Percentiles rank a stretch among this genome's conserved stretches.
phyloP scores from a whole-genome alignment of 2,888 invertebrate species.

The Orthosia incerta region DNA sequence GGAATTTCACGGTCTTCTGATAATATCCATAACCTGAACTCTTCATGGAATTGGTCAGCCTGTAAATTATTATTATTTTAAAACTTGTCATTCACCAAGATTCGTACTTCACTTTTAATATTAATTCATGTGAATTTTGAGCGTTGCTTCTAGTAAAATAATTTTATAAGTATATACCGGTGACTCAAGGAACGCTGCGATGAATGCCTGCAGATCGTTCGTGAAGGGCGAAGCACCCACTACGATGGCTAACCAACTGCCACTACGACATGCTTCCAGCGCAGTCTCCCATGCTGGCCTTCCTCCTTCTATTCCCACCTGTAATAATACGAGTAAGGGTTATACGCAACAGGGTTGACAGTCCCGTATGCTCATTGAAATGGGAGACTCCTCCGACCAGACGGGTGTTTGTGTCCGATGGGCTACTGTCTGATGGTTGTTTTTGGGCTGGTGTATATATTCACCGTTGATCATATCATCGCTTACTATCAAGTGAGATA shows the following conservation, averaged over 20 bases:
- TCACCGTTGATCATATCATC: too few relatives aligned
- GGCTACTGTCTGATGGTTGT: too few relatives aligned
- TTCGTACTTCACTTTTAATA: neutral
- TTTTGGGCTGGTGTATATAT: too few relatives aligned
- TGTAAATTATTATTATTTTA: conserved; percentile 58
- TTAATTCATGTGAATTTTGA: neutral
- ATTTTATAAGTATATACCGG: conserved; percentile 65
- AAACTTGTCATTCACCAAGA: neutral
- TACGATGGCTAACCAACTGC: conserved; percentile 82
- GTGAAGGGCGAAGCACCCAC: conserved; percentile 85
- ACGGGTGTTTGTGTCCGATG: too few relatives aligned
- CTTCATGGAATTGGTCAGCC: conserved; percentile 78
- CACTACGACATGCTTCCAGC: conserved; percentile 73
- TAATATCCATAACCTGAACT: conserved; percentile 94
- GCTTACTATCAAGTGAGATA: too few relatives aligned
- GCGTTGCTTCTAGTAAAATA: neutral
- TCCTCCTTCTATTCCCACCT: conserved; percentile 84
- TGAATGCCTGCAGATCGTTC: conserved; percentile 77
- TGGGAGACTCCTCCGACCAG: too few relatives aligned
- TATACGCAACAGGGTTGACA: too few relatives aligned
- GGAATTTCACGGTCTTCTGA: conserved; percentile 96
- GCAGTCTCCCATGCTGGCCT: conserved; percentile 76
- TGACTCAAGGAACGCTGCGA: conserved; percentile 69
- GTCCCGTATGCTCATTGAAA: too few relatives aligned
- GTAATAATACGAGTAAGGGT: conserved; percentile 4